These are phyloP conservation scores for Lathamus discolor DNA, from an alignment of 2,113 vertebrate species.

Conservation along the genomic window DNA sequence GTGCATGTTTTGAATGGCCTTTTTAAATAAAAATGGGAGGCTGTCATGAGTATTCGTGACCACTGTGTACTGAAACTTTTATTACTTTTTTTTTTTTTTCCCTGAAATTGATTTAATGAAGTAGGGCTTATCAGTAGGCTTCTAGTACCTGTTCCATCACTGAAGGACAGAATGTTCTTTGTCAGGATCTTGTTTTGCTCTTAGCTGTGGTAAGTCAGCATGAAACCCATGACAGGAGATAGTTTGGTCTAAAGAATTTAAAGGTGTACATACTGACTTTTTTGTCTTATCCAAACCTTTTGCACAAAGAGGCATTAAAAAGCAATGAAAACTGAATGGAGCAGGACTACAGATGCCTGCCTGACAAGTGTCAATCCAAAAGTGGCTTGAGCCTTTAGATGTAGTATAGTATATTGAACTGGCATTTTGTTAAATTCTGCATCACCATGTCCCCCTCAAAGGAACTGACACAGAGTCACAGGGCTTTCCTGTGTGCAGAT, in stretches of 20 bases:
- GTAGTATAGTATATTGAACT: neutral
- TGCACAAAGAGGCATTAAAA: neutral
- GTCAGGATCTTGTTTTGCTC: neutral
- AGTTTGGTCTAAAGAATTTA: neutral
- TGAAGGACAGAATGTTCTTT: neutral
- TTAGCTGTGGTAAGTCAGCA: neutral
- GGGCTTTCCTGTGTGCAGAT: neutral
- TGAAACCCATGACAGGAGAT: neutral
- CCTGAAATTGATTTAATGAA: conserved; percentile 7
- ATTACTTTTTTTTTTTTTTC: neutral
- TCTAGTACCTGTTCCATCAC: neutral
- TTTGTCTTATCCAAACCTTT: neutral
- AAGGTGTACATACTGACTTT: neutral
- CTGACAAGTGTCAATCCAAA: neutral
- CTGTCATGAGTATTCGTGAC: neutral
- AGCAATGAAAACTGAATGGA: neutral
- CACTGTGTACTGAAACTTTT: conserved; percentile 1
- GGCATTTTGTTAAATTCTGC: neutral
- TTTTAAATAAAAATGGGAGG: conserved; percentile 25
- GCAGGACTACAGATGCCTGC: neutral
- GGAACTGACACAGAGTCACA: neutral
- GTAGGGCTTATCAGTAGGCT: neutral
- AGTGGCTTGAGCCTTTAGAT: neutral
- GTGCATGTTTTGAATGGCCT: neutral
- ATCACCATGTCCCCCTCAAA: neutral